Evolutionary conservation across 2,797 vertebrate genomes (phyloP).

Genomic region (Clarias pachynema): DNA sequence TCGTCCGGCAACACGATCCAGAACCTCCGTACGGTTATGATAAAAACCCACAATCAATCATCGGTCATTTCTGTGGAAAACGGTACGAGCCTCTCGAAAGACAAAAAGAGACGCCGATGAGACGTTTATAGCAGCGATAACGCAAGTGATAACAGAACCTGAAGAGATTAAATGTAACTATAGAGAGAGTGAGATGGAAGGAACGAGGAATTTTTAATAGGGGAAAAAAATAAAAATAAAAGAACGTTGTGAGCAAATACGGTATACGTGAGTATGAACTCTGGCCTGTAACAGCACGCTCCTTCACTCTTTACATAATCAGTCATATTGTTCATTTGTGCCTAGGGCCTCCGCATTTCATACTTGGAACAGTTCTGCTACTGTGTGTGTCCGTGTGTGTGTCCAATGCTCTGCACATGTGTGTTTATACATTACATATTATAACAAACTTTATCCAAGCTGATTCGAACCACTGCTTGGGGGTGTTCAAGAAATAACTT

Average conservation of each 20-base stretch:
- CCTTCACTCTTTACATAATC: neutral
- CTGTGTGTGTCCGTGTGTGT: neutral
- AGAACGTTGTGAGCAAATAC: neutral
- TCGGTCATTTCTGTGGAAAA: neutral
- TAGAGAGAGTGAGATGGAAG: neutral
- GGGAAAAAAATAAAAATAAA: neutral
- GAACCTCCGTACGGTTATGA: neutral
- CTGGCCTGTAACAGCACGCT: neutral
- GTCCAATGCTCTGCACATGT: neutral
- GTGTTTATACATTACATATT: neutral
- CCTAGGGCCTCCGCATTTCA: neutral
- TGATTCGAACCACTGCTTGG: neutral
- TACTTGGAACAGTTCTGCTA: neutral
- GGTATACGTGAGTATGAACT: neutral
- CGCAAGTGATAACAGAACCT: neutral
- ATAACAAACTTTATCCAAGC: neutral
- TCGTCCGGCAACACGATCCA: neutral
- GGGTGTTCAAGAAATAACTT: neutral
- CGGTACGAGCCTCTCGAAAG: neutral
- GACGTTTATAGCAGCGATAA: neutral
- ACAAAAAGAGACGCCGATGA: neutral
- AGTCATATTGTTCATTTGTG: neutral
- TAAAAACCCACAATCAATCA: neutral
- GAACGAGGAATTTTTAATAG: neutral
- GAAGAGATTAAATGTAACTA: neutral